Evolutionary conservation across 2,888 invertebrate species (phyloP), one percentile per base, ranked within the genome.

Genomic region (Hyalella azteca): DNA sequence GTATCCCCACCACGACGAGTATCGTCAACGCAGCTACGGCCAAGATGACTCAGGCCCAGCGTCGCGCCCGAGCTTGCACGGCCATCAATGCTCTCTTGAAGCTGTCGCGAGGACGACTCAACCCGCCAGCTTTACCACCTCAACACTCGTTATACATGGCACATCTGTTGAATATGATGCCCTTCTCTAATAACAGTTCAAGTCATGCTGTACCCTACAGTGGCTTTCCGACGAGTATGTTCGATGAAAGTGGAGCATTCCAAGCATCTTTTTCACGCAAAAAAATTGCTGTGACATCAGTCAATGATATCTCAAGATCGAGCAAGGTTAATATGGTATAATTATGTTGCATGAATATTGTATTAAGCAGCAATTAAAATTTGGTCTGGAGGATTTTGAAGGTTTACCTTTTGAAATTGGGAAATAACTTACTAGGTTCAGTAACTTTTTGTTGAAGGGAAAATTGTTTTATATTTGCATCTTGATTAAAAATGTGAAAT

Each of bases 51-150:
- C 75, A 75, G 45, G 29, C 80, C n/a, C 50, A 49, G 9, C 81
- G 81, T 45, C 73, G 81, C 32, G 78, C 79, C 76, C 59, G 80
- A 60, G 83, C 83, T 26, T 79, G 79, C 9, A 81, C 80, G 45
- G 81, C 83, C 40, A 79, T 83, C 60, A 79, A 77, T 0, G 81
- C 79, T 19, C 79, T 83, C 19, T 79, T 83, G 26, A 77, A 59
- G 19, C 75, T 83, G 29, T 60, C 83, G 11, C 78, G 81, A 3
- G 45, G 66, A 19, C 76, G 78, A 22, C 81, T 82, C 5, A 77
- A 66, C 40, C 36, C 80, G 15, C 54, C 40, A 22, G 29, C 75
- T 1, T n/a, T 75, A n/a, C 45, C 36, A 22, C 39, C 41, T n/a
- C 76, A 66, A 32, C 76, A 40, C 45, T 79, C 79, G 7, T 77